These are phyloP conservation scores for Falcunculus frontatus DNA, from an alignment of 2,113 vertebrate species.

Conservation along the genomic window DNA sequence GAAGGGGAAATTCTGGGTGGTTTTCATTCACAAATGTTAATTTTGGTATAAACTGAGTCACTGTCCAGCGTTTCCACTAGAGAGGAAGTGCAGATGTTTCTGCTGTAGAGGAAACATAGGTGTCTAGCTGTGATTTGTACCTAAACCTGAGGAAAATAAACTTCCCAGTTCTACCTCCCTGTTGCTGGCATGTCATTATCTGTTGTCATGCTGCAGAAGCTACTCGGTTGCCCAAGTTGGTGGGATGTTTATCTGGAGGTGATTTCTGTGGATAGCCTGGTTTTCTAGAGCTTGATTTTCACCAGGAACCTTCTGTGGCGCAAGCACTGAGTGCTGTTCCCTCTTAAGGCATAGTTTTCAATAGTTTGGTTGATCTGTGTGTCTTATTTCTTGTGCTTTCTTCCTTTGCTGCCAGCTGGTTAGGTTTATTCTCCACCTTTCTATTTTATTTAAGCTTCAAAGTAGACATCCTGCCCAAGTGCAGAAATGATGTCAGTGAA, in stretches of 20 bases:
- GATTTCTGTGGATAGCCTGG: neutral
- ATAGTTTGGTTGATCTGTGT: neutral
- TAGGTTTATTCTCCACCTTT: neutral
- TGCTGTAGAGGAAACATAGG: neutral
- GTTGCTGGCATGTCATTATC: neutral
- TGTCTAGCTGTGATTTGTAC: neutral
- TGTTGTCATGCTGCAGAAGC: neutral
- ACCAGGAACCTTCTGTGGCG: neutral
- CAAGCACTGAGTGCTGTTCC: neutral
- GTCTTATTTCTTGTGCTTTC: neutral
- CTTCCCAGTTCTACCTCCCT: neutral
- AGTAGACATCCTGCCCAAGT: neutral
- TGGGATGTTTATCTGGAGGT: neutral
- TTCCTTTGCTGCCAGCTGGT: neutral
- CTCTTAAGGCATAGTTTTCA: neutral
- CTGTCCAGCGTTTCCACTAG: neutral
- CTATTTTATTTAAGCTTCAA: neutral
- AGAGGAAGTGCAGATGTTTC: neutral
- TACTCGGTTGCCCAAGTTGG: fast-evolving
- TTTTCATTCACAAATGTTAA: neutral
- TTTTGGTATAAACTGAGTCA: neutral
- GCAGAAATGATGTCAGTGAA: neutral
- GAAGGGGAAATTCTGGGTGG: neutral
- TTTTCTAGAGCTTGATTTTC: neutral
- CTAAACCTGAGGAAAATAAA: neutral